Conservation (phyloP, 2,888 invertebrate genomes). For the Anorthoa munda region DNA sequence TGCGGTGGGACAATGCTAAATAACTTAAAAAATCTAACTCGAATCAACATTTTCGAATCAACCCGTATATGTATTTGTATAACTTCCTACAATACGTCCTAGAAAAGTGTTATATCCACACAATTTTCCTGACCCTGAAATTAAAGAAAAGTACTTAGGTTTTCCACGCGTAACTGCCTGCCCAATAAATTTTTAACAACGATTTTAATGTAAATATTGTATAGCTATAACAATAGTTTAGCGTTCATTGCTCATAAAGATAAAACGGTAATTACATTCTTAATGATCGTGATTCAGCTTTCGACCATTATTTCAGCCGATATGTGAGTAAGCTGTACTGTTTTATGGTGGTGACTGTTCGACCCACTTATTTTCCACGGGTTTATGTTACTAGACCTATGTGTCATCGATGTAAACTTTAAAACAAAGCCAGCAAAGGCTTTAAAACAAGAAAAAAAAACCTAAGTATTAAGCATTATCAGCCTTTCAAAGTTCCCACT, state of each 20-base stretch:
- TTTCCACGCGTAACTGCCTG: conserved; percentile 2
- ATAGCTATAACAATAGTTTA: conserved; percentile 72
- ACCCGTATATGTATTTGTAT: no score
- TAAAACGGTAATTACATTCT: conserved; percentile 85
- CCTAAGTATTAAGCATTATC: no score
- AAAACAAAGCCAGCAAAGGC: background rate
- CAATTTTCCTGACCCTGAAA: conserved; percentile 18
- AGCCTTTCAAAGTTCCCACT: no score
- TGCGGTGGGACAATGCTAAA: no score
- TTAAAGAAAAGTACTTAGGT: background rate
- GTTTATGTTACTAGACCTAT: conserved; percentile 33
- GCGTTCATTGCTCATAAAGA: conserved; percentile 84
- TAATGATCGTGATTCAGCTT: conserved; percentile 75
- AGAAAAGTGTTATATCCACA: background rate
- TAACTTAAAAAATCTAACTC: no score
- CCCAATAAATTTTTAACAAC: conserved; percentile 62
- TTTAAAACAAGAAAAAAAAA: background rate
- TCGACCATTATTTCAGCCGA: conserved; percentile 64
- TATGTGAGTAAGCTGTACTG: conserved; percentile 64
- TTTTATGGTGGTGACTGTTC: conserved; percentile 68
- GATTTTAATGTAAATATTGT: conserved; percentile 69
- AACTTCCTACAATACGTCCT: no score
- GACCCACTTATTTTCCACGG: conserved; percentile 62
- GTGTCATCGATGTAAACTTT: conserved; percentile 51
- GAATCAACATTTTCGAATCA: no score